These are phyloP conservation scores for Gymnoscelis rufifasciata DNA, from an alignment of 2,888 invertebrate genomes.

Conservation along the genomic window DNA sequence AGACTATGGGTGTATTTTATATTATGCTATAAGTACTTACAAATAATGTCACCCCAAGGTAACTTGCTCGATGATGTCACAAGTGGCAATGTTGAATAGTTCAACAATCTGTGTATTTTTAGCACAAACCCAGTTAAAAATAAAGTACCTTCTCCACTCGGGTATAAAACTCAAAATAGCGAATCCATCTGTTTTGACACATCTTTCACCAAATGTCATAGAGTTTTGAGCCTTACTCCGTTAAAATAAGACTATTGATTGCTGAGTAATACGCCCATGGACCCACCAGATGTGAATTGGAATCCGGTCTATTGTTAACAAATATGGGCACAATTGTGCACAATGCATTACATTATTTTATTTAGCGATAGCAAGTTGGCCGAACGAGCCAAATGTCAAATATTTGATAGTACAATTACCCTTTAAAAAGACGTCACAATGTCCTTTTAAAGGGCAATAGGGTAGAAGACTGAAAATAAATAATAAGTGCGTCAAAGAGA, in stretches of 20 bases:
- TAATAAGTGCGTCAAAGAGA: too few species aligned
- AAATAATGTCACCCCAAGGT: slow-evolving; percentile 53
- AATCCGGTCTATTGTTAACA: slow-evolving; percentile 67
- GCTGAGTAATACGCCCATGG: slow-evolving; percentile 28
- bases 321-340: slow-evolving; percentile 71
- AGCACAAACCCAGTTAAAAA: slow-evolving; percentile 19
- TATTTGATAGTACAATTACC: slow-evolving; percentile 66
- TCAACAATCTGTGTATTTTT: slow-evolving; percentile 40
- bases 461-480: too few species aligned
- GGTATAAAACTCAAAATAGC: slow-evolving; percentile 9
- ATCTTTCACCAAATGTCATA: neutral
- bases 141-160: slow-evolving; percentile 13
- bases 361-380: slow-evolving; percentile 57
- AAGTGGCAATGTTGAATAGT: slow-evolving; percentile 56
- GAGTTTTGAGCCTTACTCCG: slow-evolving; percentile 11
- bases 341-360: slow-evolving; percentile 68
- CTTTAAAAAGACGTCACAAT: slow-evolving; percentile 38
- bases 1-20: too few species aligned
- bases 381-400: slow-evolving; percentile 66
- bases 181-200: neutral
- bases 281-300: slow-evolving; percentile 66
- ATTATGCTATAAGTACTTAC: slow-evolving; percentile 39
- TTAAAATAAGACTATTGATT: neutral
- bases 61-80: slow-evolving; percentile 51
- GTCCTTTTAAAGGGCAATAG: too few species aligned